Percentiles rank a stretch among this genome's conserved stretches.
Evolutionary conservation across 2,888 invertebrate genomes (phyloP).

Genomic region (Nemapogon koenigi): DNA sequence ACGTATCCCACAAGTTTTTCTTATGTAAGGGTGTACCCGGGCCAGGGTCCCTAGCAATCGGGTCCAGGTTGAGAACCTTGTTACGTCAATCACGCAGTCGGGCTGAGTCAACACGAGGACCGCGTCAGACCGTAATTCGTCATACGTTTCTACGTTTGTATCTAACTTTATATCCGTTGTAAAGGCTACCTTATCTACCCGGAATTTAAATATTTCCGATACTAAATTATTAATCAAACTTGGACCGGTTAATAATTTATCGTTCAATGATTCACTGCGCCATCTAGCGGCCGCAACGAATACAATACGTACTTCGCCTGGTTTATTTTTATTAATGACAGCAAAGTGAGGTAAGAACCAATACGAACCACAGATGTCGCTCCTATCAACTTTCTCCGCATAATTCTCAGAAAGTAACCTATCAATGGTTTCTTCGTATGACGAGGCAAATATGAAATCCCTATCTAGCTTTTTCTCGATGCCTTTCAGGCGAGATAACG

Average conservation of each 20-base stretch:
- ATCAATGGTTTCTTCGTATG: not conserved
- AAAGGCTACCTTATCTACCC: not conserved
- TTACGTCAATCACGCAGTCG: not conserved
- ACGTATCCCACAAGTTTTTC: not conserved
- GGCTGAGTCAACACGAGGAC: not conserved
- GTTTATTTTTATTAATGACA: not conserved
- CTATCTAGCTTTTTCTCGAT: not conserved
- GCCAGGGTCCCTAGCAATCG: not conserved
- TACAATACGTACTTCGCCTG: not conserved
- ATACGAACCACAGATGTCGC: not conserved
- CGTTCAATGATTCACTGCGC: not conserved
- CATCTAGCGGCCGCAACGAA: not conserved
- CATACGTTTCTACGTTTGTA: not conserved
- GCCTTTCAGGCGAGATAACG: not conserved
- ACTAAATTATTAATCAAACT: not conserved
- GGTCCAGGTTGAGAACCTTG: not conserved
- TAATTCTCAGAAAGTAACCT: not conserved
- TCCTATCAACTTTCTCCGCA: not conserved
- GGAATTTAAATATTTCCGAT: not conserved
- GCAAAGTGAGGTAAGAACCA: conserved; percentile 1
- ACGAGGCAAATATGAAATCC: not conserved
- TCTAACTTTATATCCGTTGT: not conserved
- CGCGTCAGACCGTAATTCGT: not conserved
- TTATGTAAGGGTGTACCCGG: not conserved
- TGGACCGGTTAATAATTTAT: not conserved